These are phyloP conservation scores for Asbolus verrucosus DNA, from an alignment of 1,140 invertebrate genomes.

Conservation along the genomic window DNA sequence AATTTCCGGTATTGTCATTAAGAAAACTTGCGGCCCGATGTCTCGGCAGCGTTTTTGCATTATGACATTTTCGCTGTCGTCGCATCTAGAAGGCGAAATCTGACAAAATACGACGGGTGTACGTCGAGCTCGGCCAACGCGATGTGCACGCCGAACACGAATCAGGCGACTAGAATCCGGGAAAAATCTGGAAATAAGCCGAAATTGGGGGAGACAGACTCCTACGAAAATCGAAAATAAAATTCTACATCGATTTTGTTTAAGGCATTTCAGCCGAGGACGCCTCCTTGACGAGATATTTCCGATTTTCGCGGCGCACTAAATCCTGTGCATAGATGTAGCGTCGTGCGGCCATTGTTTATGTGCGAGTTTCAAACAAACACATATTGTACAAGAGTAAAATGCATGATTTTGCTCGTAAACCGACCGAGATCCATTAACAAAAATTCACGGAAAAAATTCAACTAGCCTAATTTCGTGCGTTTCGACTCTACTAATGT, in stretches of 20 bases:
- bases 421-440: slow-evolving; percentile 59
- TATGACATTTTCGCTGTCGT: slow-evolving; percentile 30
- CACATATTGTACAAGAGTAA: slow-evolving; percentile 66
- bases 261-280: slow-evolving; percentile 51
- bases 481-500: slow-evolving; percentile 42
- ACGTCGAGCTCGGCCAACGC: no score
- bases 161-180: slow-evolving; percentile 48
- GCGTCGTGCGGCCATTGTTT: slow-evolving; percentile 66
- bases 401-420: slow-evolving; percentile 65
- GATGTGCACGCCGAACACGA: slow-evolving; percentile 39
- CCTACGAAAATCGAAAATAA: slow-evolving; percentile 62
- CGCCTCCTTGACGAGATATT: slow-evolving; percentile 61
- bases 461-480: slow-evolving; percentile 56
- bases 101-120: slow-evolving; percentile 28
- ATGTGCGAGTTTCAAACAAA: slow-evolving; percentile 54
- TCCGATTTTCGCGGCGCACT: slow-evolving; percentile 50
- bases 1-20: slow-evolving; percentile 1
- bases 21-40: slow-evolving; percentile 19
- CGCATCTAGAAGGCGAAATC: slow-evolving; percentile 34
- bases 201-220: slow-evolving; percentile 59
- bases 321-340: slow-evolving; percentile 52
- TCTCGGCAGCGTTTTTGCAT: slow-evolving; percentile 36
- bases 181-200: slow-evolving; percentile 56
- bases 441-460: slow-evolving; percentile 62
- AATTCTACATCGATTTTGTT: slow-evolving; percentile 61